Evolutionary conservation across 2,888 invertebrate genomes (phyloP), one percentile per base, ranked within the genome.

Genomic region (Ceramica pisi): DNA sequence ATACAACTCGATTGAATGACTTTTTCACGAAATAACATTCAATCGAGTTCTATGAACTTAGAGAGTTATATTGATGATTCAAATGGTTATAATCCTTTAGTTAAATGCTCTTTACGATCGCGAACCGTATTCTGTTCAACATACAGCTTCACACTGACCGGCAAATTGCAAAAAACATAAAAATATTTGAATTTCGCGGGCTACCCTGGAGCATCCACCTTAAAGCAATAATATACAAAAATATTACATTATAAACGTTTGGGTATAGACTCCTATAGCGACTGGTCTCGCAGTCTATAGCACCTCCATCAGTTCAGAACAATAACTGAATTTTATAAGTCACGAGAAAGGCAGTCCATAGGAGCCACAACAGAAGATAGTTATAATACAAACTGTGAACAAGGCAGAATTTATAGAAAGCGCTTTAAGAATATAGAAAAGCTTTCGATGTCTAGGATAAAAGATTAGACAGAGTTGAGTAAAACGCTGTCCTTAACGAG

Each of bases 401-500:
- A 73, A 71, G 67, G 53, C 71, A 83, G 68, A 75, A 77, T 65
- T 57, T 59, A 48, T 79, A 83, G 73, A 78, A 84, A 78, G 80
- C 74, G 71, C 71, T 76, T 76, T 71, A 68, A 70, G 59, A 79
- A 71, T 71, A 75, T 81, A 84, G 65, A 70, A 70, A 78, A 75
- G 86, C 86, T 85, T 86, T 86, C 78, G 71, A 75, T 85, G 84
- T 86, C 72, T 85, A 86, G 85, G 51, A 51, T 78, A 74, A 76
- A 62, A 51, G 35, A 46, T 79, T 74, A 80, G 78, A 69, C 69
- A 63, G 65, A 76, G 63, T 59, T 74, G 63, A 75, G 63, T 77
- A 71, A 67, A 76, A 69, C 23, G 70, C 71, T 67, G 71, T 75
- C 73, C 55, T 77, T 80, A 72, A 75, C 44, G 19, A 66, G 65